Base-by-base conservation (phyloP, 2,888 invertebrate genomes). In the Dromius quadrimaculatus region DNA sequence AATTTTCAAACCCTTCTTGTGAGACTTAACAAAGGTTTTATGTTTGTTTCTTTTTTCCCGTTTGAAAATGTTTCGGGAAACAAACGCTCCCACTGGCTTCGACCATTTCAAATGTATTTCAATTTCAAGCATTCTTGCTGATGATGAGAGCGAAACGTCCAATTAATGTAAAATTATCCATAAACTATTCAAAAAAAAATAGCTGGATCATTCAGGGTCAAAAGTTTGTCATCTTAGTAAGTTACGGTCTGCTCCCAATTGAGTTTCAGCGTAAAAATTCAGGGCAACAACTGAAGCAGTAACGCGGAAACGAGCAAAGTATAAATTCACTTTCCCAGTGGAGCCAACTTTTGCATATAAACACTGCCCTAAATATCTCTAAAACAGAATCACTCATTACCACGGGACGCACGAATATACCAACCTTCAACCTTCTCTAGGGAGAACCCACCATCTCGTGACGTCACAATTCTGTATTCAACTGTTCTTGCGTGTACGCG, bases 251-350 rank as follows among this genome's bases (percentile, higher is more conserved):
- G 8, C 47, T 22, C 50, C 17, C 28, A 59, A 59, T 59, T 59
- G 20, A 36, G 59, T 36, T 36, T 59, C 17, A 34, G 36, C 11
- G 36, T 17, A 59, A 59, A 59, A 59, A 59, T 59, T 59, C 59
- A 59, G 20, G 34, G 34, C 34, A 36, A 34, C 59, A 59, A 59
- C 59, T 36, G 34, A n/a, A 36, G 34, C 19, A 9, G 2, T 3
- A 28, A 8, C 28, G 23, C 50, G 13, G 28, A 54, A 54, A 59
- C 36, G 59, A 59, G 36, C 34, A 59, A 62, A 62, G 63, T 28
- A 32, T 45, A 63, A 43, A 63, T 63, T 63, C 45, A 63, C 45
- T 28, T 63, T 23, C 43, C 63, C 63, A 63, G 63, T 45, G 63
- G 43, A 32, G 45, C 43, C 45, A 63, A 63, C 63, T 63, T 63